phyloP scores from a whole-genome alignment of 2,888 invertebrate species.

The Perithous albicinctus region DNA sequence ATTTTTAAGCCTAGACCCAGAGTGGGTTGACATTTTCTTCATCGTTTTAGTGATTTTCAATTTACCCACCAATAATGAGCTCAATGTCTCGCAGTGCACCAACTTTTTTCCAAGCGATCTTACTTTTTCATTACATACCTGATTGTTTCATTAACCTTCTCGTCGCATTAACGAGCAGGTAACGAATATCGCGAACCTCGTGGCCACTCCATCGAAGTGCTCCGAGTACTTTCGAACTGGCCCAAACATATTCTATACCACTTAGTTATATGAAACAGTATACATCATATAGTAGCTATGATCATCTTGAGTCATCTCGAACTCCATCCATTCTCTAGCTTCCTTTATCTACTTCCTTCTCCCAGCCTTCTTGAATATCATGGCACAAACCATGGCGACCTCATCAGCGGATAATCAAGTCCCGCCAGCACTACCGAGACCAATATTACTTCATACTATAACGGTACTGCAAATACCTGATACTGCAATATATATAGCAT shows the following conservation, averaged over 20 bases:
- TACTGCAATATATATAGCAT: neutral
- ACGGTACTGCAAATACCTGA: neutral
- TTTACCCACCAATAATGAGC: too few relatives aligned
- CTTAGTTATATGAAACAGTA: constrained; percentile 30
- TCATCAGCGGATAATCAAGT: constrained; percentile 71
- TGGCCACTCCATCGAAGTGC: constrained; percentile 28
- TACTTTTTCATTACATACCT: too few relatives aligned
- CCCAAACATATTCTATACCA: neutral
- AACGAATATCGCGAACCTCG: constrained; percentile 13
- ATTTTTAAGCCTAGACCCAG: too few relatives aligned
- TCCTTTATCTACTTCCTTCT: constrained; percentile 53
- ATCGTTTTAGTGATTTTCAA: too few relatives aligned
- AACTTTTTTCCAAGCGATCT: too few relatives aligned
- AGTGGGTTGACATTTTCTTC: too few relatives aligned
- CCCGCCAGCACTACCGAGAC: constrained; percentile 6
- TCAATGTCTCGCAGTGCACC: too few relatives aligned
- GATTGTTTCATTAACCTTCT: too few relatives aligned
- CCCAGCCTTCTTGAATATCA: constrained; percentile 48
- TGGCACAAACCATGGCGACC: constrained; percentile 47
- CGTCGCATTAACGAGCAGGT: too few relatives aligned
- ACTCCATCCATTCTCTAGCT: neutral
- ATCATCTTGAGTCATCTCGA: constrained; percentile 37
- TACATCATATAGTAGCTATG: constrained; percentile 24
- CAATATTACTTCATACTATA: neutral
- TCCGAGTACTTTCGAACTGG: constrained; percentile 21